Conservation (phyloP, 2,888 invertebrate species). For the Drosophila stalkeri region DNA sequence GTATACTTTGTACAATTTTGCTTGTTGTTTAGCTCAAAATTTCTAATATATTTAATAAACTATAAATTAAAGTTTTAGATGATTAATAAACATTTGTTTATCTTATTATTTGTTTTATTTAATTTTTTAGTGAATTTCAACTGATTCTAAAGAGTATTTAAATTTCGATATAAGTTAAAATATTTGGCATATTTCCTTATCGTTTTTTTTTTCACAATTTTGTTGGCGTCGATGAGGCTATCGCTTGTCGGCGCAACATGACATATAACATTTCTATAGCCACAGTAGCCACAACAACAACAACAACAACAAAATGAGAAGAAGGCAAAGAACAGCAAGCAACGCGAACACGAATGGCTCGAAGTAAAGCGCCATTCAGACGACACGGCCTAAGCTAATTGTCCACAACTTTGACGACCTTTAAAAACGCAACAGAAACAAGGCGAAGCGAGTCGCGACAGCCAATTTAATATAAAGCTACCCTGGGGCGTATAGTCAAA, state of each 20-base stretch:
- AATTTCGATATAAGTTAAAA: constrained; percentile 3
- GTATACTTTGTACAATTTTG: neutral
- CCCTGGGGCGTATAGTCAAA: neutral
- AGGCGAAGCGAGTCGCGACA: constrained; percentile 27
- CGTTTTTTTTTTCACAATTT: constrained; percentile 38
- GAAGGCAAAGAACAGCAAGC: neutral
- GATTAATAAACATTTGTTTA: neutral
- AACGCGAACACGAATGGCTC: constrained; percentile 23
- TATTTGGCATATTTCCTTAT: neutral
- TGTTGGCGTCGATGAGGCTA: constrained; percentile 54
- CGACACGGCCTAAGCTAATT: constrained; percentile 59
- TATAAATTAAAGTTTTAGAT: neutral
- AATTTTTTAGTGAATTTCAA: too few species aligned
- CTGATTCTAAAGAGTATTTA: constrained; percentile 36
- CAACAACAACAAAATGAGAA: neutral
- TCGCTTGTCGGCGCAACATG: constrained; percentile 38
- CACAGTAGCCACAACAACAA: constrained; percentile 17
- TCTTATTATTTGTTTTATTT: too few species aligned
- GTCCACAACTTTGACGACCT: constrained; percentile 67
- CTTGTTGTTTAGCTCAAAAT: neutral
- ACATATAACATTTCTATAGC: constrained; percentile 53
- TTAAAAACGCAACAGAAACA: constrained; percentile 61
- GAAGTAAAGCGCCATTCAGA: constrained; percentile 58
- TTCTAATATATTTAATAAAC: neutral
- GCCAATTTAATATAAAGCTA: constrained; percentile 14